These are phyloP conservation scores for Pimpla rufipes DNA, from an alignment of 2,888 invertebrate species.

Conservation along the genomic window DNA sequence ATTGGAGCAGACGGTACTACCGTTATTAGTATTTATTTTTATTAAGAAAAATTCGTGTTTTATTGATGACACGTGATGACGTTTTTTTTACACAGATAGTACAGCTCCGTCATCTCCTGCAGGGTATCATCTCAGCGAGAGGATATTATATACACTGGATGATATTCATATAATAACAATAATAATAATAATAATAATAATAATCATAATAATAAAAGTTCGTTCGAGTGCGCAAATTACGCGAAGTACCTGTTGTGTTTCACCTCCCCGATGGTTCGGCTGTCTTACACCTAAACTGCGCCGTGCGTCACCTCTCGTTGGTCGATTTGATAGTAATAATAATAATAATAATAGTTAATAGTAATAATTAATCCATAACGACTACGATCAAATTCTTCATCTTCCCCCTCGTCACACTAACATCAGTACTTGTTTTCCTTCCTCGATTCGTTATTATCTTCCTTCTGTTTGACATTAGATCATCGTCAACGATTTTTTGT, in stretches of 20 bases:
- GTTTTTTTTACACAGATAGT: conserved; percentile 17
- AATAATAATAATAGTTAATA: conserved; percentile 53
- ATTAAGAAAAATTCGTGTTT: conserved; percentile 55
- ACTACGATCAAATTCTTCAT: conserved; percentile 43
- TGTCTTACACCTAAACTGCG: conserved; percentile 45
- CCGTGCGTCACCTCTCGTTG: conserved; percentile 64
- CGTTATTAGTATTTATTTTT: conserved; percentile 39
- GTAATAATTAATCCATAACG: conserved; percentile 52
- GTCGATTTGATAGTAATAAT: conserved; percentile 64
- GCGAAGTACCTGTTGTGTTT: conserved; percentile 44
- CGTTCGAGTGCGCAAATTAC: conserved; percentile 44
- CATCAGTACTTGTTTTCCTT: conserved; percentile 36
- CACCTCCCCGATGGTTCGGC: conserved; percentile 52
- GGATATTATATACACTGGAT: conserved; percentile 11
- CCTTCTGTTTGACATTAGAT: conserved; percentile 46
- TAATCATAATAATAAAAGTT: conserved; percentile 46
- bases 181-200: conserved; percentile 43
- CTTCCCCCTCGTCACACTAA: conserved; percentile 13
- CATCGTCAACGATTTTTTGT: conserved; percentile 47
- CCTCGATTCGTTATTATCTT: conserved; percentile 32
- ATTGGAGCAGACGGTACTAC: conserved; percentile 48
- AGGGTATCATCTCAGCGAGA: conserved; percentile 20
- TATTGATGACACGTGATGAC: conserved; percentile 21
- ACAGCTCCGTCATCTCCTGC: neutral
- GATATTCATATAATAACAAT: conserved; percentile 24